Base-by-base conservation (phyloP, 2,113 vertebrate genomes). In the Pelodiscus sinensis region DNA sequence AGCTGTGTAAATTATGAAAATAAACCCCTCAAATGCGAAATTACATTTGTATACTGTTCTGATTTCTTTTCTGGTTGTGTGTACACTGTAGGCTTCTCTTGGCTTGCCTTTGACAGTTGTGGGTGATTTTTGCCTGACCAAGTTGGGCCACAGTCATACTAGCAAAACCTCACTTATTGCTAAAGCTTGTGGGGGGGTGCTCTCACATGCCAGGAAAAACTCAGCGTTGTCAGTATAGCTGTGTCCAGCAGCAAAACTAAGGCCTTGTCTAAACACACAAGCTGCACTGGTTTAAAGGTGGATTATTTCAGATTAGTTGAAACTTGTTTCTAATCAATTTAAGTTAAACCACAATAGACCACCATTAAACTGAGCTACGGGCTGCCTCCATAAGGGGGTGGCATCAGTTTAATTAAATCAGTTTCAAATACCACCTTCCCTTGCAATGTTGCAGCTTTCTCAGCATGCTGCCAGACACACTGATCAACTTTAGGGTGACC, bases 1-100 rank as follows among this genome's bases (percentile, higher is more conserved):
- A 25, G 86, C 84, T 78, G 88, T 84, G 60, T 27, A 87, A 82
- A 89, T n/a, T 86, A 55, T 87, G 88, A 92, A 82, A 96, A 96
- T 92, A 95, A 95, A 96, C 29, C 50, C 71, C 73, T 79, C 60
- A 73, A 3, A 1, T 77, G 73, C 50, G 35, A 77, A 29, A 44
- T n/a, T 94, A 88, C 9, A 68, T 92, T 93, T 95, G 88, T 71
- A 93, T 27, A 56, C 90, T 0, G 0, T 6, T 80, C 18, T 86
- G 60, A 89, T 86, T 31, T 24, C 27, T 81, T 92, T 52, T 77
- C 12, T 6, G 15, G 31, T 10, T 35, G 9, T 21, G 9, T 35
- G n/a, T 71, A 35, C 31, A 3, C 65, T 35, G 5, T 18, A 71
- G 65, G 16, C 65, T 35, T 60, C n/a, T 9, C 18, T 16, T 35